phyloP scores from a whole-genome alignment of 2,113 vertebrate species.

The Orcinus orca region DNA sequence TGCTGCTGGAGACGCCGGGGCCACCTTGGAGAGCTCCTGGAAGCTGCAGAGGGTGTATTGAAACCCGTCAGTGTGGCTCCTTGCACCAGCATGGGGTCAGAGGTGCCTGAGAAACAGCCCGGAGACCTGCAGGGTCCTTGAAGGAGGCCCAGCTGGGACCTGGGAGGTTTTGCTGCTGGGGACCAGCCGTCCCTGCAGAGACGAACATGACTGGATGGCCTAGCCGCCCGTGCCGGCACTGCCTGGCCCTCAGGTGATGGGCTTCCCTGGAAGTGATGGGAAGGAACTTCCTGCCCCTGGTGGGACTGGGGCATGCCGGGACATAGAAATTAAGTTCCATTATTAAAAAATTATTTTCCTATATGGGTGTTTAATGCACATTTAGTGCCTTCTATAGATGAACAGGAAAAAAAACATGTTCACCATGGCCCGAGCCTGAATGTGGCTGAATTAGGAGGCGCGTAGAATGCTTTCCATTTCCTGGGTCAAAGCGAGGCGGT shows the following conservation, averaged over 20 bases:
- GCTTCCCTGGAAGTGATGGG: not conserved
- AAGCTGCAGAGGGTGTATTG: not conserved
- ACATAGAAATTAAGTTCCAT: not conserved
- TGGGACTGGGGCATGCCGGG: too few species aligned
- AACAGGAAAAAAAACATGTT: not conserved
- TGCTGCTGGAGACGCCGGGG: too few species aligned
- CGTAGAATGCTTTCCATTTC: not conserved
- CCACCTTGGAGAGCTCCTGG: too few species aligned
- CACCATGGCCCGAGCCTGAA: not conserved
- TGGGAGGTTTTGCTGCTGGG: not conserved
- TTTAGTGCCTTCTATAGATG: not conserved
- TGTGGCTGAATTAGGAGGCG: not conserved
- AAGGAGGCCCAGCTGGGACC: not conserved
- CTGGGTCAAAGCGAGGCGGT: not conserved
- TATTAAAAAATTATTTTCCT: not conserved
- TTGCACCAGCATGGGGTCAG: too few species aligned
- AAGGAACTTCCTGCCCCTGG: not conserved
- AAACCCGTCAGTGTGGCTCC: rapidly evolving
- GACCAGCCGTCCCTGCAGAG: not conserved
- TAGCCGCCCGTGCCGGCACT: rapidly evolving
- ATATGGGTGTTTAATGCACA: not conserved
- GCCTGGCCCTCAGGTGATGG: not conserved
- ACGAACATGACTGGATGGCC: too few species aligned
- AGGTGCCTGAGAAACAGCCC: not conserved
- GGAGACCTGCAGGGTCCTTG: too few species aligned